These are phyloP conservation scores for Bombus confusus DNA, from an alignment of 1,140 invertebrate genomes.

Conservation along the genomic window DNA sequence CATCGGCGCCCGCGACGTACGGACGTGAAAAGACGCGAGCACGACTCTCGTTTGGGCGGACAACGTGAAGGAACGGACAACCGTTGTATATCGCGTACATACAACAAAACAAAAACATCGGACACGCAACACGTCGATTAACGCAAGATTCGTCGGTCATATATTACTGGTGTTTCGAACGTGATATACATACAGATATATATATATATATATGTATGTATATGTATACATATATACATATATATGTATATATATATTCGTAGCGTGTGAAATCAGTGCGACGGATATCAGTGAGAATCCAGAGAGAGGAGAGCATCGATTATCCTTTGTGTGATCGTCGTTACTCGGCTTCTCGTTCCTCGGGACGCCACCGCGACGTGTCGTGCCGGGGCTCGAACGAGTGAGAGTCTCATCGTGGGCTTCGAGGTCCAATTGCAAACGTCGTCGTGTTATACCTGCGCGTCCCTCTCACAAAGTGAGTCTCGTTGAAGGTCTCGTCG, in stretches of 20 bases:
- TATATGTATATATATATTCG: background rate
- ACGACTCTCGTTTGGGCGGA: constrained; percentile 56
- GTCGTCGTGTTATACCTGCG: constrained; percentile 44
- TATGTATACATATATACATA: background rate
- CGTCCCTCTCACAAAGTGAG: constrained; percentile 44
- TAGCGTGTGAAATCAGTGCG: constrained; percentile 48
- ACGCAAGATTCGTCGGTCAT: background rate
- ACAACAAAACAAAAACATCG: background rate
- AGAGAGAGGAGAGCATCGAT: constrained; percentile 48
- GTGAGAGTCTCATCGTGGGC: constrained; percentile 10
- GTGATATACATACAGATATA: background rate
- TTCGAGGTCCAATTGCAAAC: constrained; percentile 23
- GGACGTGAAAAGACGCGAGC: constrained; percentile 69
- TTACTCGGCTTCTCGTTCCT: constrained; percentile 42
- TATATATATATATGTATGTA: background rate
- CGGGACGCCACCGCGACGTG: constrained; percentile 48
- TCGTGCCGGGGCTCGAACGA: constrained; percentile 41
- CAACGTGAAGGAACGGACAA: constrained; percentile 45
- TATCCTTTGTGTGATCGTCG: constrained; percentile 55
- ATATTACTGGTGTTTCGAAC: background rate
- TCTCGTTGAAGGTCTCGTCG: constrained; percentile 33
- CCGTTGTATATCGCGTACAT: background rate
- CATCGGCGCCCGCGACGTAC: constrained; percentile 71
- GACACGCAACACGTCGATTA: background rate
- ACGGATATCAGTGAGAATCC: constrained; percentile 40